Evolutionary conservation across 2,888 invertebrate genomes (phyloP), one percentile per base, ranked within the genome.

Genomic region (Eumacrocentrus americanus): DNA sequence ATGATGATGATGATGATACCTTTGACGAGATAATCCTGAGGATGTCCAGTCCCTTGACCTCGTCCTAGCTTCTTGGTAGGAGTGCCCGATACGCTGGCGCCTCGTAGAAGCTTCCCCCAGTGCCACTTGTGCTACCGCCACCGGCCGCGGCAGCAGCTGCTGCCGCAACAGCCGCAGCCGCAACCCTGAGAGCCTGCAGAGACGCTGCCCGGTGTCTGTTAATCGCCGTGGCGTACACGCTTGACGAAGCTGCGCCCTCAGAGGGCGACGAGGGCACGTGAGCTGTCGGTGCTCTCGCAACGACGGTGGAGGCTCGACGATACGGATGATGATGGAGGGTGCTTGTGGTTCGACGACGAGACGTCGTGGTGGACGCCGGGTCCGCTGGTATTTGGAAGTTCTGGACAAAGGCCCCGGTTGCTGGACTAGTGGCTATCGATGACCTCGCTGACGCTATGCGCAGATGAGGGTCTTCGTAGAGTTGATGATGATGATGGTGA

Each of bases 71-170:
- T 68, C 78, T 78, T 48, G 78, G 78, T 63, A 78, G 64, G 37
- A 78, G 73, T 38, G 78, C 78, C 53, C 77, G 76, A 66, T 78
- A 78, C 61, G 76, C 74, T 40, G 78, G 76, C 51, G 76, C 72
- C 57, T 76, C 76, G 12, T 59, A 59, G 23, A 59, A 59, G 38
- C 58, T 53, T 3, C 53, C 47, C 3, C 46, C 47, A n/a, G 35
- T 37, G 35, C 37, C 37, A 46, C 52, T 59, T 35, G 34, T n/a
- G 22, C 37, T 44, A 22, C 44, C 44, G 12, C 58, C 58, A 51
- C 51, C 51, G 18, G 58, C 52, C 18, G 58, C 53, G 11, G 58
- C 58, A 4, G 47, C 53, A 56, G 74, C 72, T 20, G 77, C 75
- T 53, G 78, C 75, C 60, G 77, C 78, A 65, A 76, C 77, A 67